These are phyloP conservation scores for Menidia menidia DNA, from an alignment of 2,797 vertebrate species.

Conservation along the genomic window DNA sequence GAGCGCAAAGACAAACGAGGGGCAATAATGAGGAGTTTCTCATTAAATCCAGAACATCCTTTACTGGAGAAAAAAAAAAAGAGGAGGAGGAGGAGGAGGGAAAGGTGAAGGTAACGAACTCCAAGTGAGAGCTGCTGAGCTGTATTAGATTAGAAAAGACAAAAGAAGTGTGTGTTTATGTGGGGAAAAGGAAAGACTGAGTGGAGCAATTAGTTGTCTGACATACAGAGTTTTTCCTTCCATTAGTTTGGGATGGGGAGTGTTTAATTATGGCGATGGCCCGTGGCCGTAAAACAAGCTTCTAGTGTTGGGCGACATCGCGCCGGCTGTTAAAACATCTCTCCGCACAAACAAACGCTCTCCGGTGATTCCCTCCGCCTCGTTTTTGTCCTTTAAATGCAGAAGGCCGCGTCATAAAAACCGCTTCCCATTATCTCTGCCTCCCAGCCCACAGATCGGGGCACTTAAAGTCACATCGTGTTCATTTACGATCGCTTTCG, in stretches of 20 bases:
- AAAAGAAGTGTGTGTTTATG: slow-evolving; percentile 39
- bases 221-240: slow-evolving; percentile 59
- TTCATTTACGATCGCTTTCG: slow-evolving; percentile 9
- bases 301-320: slow-evolving; percentile 14
- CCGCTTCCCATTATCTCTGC: slow-evolving; percentile 3
- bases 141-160: slow-evolving; percentile 62
- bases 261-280: slow-evolving; percentile 63
- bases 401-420: slow-evolving; percentile 6
- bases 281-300: slow-evolving; percentile 57
- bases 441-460: slow-evolving; percentile 7
- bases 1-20: slow-evolving; percentile 40
- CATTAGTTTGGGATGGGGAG: slow-evolving; percentile 60
- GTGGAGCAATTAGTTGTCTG: slow-evolving; percentile 67
- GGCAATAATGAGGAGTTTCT: slow-evolving; percentile 59
- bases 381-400: background rate
- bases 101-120: slow-evolving; percentile 38
- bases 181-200: slow-evolving; percentile 43
- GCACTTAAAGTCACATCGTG: background rate
- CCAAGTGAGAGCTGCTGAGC: slow-evolving; percentile 47
- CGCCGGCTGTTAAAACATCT: slow-evolving; percentile 18
- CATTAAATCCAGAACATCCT: slow-evolving; percentile 59
- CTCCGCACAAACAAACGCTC: slow-evolving; percentile 22
- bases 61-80: slow-evolving; percentile 23
- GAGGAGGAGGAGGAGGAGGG: slow-evolving; percentile 27
- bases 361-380: background rate